A percentile compares a stretch with the other conserved stretches of the same genome.
These are phyloP conservation scores for Leptopilina myrica DNA, from an alignment of 2,888 invertebrate genomes.

Conservation along the genomic window DNA sequence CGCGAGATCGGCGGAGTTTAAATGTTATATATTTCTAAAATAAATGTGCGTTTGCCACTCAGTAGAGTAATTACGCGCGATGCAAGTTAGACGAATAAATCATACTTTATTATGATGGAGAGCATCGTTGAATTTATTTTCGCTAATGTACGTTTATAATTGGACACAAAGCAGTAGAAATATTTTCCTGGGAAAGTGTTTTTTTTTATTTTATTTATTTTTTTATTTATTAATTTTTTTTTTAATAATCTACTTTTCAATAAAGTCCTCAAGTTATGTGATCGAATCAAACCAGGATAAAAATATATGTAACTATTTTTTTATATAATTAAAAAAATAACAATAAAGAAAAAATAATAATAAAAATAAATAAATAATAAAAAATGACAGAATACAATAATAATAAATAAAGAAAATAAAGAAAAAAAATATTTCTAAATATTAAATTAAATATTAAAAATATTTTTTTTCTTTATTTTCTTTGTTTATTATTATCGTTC, in stretches of 20 bases:
- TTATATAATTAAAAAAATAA: too few species aligned
- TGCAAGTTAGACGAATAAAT: constrained; percentile 66
- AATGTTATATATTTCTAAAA: constrained; percentile 37
- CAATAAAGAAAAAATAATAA: too few species aligned
- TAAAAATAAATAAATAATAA: too few species aligned
- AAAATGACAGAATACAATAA: too few species aligned
- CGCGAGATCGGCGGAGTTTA: not conserved
- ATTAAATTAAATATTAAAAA: too few species aligned
- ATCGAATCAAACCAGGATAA: too few species aligned
- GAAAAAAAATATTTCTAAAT: too few species aligned
- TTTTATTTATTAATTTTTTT: not conserved
- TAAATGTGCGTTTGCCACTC: constrained; percentile 50
- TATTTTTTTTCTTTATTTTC: too few species aligned
- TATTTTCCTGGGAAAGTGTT: constrained; percentile 31
- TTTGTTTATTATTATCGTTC: too few species aligned
- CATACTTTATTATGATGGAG: constrained; percentile 66
- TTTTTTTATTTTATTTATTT: not conserved
- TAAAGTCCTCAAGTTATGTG: not conserved
- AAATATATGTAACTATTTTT: too few species aligned
- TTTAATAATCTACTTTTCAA: not conserved
- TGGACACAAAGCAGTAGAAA: constrained; percentile 34
- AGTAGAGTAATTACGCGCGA: constrained; percentile 64
- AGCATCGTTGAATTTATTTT: constrained; percentile 58
- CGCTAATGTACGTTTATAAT: constrained; percentile 33
- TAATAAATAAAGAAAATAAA: too few species aligned